Evolutionary conservation across 2,888 invertebrate species (phyloP), one percentile per base, ranked within the genome.

Genomic region (Nomada hirtipes): DNA sequence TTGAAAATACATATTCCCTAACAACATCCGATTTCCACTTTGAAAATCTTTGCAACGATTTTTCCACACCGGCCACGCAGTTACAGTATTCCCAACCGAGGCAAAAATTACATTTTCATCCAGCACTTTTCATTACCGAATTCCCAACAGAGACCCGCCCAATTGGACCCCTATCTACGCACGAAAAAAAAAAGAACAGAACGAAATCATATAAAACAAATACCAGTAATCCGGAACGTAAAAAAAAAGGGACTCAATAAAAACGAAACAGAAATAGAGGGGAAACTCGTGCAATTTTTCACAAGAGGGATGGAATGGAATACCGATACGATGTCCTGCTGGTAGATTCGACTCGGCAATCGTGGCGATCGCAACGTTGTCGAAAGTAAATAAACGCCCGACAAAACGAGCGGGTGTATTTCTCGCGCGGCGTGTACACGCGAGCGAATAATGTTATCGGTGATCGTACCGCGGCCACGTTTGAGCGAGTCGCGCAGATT

Each of bases 401-500:
- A 59, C 64, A 59, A 64, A 70, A 70, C 59, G 50, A 29, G 60
- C 36, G 65, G 15, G 57, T 60, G 60, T 57, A 68, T 68, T 61
- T 61, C 42, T 36, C 47, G 71, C 52, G 23, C 53, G 71, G 70
- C 47, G 57, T 42, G 67, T 63, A 71, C 36, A 7, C 61, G 69
- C 76, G 52, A 23, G 64, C 79, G 78, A 76, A 81, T 84, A 86
- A 86, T 79, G 81, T 79, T 85, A 85, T 84, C 76, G 81, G 79
- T 55, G 86, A 86, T 83, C 73, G 81, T 74, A 61, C 63, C 61
- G 73, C 64, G 68, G 20, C 82, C 79, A 80, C 74, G 77, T 86
- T 85, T 76, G 73, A 59, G 64, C 79, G 81, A 76, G 75, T 53
- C 61, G 69, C 65, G 72, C 67, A 76, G 85, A 86, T 85, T 87